Evolutionary conservation across 1,140 invertebrate species (phyloP), one percentile per base, ranked within the genome.

Genomic region (Brachionus koreanus): DNA sequence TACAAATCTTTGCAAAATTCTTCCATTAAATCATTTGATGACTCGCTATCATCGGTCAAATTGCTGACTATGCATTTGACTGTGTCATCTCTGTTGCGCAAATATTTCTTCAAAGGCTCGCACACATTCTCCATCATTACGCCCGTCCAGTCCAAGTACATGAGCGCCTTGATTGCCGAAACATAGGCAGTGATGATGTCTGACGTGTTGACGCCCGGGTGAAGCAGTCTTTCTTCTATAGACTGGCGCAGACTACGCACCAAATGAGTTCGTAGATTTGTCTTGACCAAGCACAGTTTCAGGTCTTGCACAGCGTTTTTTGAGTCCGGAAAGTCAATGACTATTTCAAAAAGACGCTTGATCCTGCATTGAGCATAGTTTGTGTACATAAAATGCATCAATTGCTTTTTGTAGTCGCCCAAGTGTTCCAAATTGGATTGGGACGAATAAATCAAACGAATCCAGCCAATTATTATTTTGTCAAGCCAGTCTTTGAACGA

Each of bases 101-200:
- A 85, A 85, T 91, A 91, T 84, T 89, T 88, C 46, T 94, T 92
- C 12, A 99, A 94, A 25, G 96, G 96, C 84, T 96, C 93, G 81
- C 96, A 98, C 0, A 98, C 94, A 57, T 94, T 92, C 87, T 98
- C 95, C 52, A 99, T 89, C 65, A 99, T 91, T 29, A 98, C 94
- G 33, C 96, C 96, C 42, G 93, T 93, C 9, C 93, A 93, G 88
- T 99, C 97, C 23, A 99, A 89, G 83, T 96, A 92, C 83, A 94
- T 91, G 42, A 99, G 90, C 4, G 96, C 90, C 92, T 95, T 93
- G 16, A 99, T 98, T 39, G 96, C 93, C 23, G 95, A 93, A 23
- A 98, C 93, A 87, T 99, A 99, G 0, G 96, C 96, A 35, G 95
- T 97, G 72, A 99, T 89, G 85, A 99, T 97, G 87, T 98, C 96